Evolutionary conservation across 2,888 invertebrate species (phyloP), one percentile per base, ranked within the genome.

Genomic region (Drosophila mimica): DNA sequence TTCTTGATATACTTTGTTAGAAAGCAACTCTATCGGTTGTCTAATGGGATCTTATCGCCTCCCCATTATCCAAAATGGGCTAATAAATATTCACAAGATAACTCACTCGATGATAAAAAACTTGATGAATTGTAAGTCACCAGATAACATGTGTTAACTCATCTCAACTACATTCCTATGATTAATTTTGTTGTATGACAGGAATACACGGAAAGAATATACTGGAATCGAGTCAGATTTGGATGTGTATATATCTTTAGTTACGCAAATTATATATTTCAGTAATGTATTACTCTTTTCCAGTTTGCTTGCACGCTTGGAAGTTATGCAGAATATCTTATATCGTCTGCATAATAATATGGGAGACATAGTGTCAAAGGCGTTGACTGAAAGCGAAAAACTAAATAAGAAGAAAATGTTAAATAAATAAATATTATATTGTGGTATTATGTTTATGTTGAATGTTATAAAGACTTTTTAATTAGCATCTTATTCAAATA

Each of bases 1-100:
- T 78, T 70, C 15, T 20, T 77, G 11, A 33, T n/a, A 40, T 77
- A 63, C 25, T 70, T 34, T 25, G 34, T 76, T 9, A 62, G 52
- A 36, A 74, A 77, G n/a, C 46, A 30, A 46, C 11, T 76, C 2
- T 76, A 38, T 31, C 54, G 76, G 0, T 0, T 74, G 1, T 13
- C 65, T 6, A 33, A 20, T 9, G 77, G 74, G 2, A 0, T 38
- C 0, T 3, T 65, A 0, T 52, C 28, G 1, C 38, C 76, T 4
- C 65, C 78, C 0, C 13, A 3, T 4, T 57, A 70, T 63, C 76
- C 78, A 1, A 13, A 33, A 4, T 30, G n/a, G 30, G 20, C 9
- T 30, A 13, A 20, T 15, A 28, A 20, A 7, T n/a, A 20, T 17
- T 25, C 30, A 1, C 4, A 9, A 13, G 31, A 15, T 28, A 36